Percentiles rank a stretch among this genome's conserved stretches.
Evolutionary conservation across 1,140 invertebrate species (phyloP).

Genomic region (Sycophaga agraensis): DNA sequence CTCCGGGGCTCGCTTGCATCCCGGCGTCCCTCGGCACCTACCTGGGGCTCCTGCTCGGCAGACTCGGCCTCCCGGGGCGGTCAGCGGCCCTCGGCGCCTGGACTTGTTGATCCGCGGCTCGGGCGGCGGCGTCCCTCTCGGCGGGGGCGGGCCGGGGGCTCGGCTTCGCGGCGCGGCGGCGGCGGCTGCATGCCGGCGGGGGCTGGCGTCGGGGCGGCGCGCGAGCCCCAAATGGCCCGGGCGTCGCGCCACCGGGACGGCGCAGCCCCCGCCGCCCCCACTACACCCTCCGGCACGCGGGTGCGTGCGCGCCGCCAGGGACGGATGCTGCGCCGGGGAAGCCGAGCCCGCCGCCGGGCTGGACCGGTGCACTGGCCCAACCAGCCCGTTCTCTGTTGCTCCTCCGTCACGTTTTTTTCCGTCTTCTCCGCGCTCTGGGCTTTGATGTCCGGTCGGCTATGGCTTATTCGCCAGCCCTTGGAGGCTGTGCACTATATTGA

Average conservation of each 20-base stretch:
- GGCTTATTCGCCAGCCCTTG: no score
- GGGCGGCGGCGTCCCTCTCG: no score
- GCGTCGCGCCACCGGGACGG: constrained; percentile 46
- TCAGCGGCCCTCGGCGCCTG: not conserved
- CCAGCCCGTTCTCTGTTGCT: no score
- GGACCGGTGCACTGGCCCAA: not conserved
- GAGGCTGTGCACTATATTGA: no score
- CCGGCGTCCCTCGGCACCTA: no score
- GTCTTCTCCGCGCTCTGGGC: no score
- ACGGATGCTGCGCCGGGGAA: not conserved
- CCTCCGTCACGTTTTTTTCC: no score
- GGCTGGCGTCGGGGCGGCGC: constrained; percentile 52
- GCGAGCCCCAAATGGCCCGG: constrained; percentile 55
- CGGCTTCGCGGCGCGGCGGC: constrained; percentile 28
- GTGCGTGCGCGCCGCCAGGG: constrained; percentile 17
- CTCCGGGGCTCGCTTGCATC: no score
- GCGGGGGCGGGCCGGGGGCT: not conserved
- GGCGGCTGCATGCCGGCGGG: constrained; percentile 33
- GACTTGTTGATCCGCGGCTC: constrained; percentile 33
- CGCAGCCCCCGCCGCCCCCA: constrained; percentile 38
- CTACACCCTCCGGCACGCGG: constrained; percentile 1
- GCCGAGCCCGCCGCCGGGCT: not conserved
- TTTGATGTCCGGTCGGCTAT: no score
- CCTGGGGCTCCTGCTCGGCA: no score
- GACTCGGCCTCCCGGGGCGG: no score